Evolutionary conservation across 2,888 invertebrate species (phyloP), one percentile per base, ranked within the genome.

Genomic region (Mechanitis messenoides): DNA sequence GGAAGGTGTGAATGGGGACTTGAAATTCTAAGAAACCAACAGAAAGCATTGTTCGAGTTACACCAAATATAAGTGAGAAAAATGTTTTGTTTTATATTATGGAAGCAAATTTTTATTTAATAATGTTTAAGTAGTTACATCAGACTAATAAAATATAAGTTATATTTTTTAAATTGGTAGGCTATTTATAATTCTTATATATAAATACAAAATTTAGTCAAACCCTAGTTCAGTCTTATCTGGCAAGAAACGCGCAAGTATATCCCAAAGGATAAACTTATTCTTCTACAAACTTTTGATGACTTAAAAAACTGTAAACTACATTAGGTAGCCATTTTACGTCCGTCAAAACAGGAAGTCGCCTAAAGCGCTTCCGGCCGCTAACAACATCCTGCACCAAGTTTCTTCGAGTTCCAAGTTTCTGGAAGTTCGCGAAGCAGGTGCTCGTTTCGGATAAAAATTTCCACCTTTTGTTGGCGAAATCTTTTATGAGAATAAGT

Each of bases 321-420:
- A 70, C 69, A 72, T 69, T 68, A 74, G 68, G 66, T 68, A 66
- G 72, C 75, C 80, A 82, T 84, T 84, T 83, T 77, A 67, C 82
- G 82, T 85, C 84, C 84, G 82, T 83, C 86, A 87, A 83, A 87
- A 87, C 87, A 84, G 87, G 87, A 87, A 86, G 83, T 81, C 80
- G 87, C 89, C 87, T 80, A 87, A 87, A 90, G 89, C 89, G 83
- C 84, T 88, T 90, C 89, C 89, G 88, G 86, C 87, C 85, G 89
- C 89, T 90, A 90, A 89, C 89, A 90, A 85, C 89, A 87, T 89
- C 87, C 88, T 84, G 81, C 74, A 76, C 74, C 72, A 82, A 87
- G 75, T 81, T 80, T 71, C 66, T 62, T 58, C 61, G 73, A 82
- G 75, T 85, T 80, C 63, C 68, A 84, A 84, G 72, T 83, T 84